A percentile compares a stretch with the other conserved stretches of the same genome.
Evolutionary conservation across 2,113 vertebrate genomes (phyloP).

Genomic region (Pedionomus torquatus): DNA sequence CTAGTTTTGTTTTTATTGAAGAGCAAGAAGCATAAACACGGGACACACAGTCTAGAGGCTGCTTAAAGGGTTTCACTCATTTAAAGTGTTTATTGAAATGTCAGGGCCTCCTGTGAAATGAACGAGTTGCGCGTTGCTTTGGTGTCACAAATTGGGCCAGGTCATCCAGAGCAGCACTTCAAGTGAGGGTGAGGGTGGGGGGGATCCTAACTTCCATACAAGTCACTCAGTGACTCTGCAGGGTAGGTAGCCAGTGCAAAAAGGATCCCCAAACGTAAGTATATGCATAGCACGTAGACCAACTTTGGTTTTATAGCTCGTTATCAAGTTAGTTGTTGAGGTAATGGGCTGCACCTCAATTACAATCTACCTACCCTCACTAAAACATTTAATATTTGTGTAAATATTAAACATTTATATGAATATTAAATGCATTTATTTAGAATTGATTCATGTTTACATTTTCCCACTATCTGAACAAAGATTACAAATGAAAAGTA

Average conservation of each 20-base stretch:
- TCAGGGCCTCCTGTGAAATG: slow-evolving; percentile 10
- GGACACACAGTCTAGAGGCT: slow-evolving; percentile 49
- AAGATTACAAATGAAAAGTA: slow-evolving; percentile 60
- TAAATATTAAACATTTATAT: slow-evolving; percentile 76
- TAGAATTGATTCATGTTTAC: slow-evolving; percentile 67
- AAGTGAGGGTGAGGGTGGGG: accelerated
- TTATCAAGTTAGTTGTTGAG: slow-evolving; percentile 19
- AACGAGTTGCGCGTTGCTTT: neutral
- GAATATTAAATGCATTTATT: slow-evolving; percentile 60
- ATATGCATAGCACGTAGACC: neutral
- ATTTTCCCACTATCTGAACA: slow-evolving; percentile 49
- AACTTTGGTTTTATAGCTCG: neutral
- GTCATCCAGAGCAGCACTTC: neutral
- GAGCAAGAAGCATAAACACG: slow-evolving; percentile 70
- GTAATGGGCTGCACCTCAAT: slow-evolving; percentile 35
- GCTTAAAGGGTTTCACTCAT: slow-evolving; percentile 60
- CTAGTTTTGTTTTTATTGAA: slow-evolving; percentile 73
- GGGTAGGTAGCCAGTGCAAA: neutral
- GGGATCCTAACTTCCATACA: neutral
- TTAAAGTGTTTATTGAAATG: slow-evolving; percentile 56
- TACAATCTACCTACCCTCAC: slow-evolving; percentile 41
- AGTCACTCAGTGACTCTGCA: neutral
- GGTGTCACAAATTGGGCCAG: neutral
- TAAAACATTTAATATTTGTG: slow-evolving; percentile 59
- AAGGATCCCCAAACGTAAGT: neutral